Conservation (phyloP, 92 coral and sea anemone genomes). For the Paramuricea clavata region DNA sequence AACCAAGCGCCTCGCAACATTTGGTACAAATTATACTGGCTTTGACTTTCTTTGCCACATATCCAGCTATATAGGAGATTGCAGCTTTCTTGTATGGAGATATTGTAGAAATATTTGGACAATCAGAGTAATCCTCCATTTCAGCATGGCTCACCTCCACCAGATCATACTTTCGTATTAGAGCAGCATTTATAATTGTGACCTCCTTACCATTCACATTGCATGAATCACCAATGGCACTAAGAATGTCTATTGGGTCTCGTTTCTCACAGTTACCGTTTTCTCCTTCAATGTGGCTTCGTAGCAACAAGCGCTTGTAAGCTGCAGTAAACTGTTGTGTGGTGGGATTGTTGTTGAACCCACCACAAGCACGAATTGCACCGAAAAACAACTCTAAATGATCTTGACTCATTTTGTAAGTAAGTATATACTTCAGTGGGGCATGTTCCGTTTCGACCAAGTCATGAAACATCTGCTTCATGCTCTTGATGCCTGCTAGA, state of each 20-base stretch:
- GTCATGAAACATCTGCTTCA: neutral
- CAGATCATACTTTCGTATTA: constrained; percentile 8
- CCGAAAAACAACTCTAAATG: constrained; percentile 29
- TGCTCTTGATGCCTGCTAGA: neutral
- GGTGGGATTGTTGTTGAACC: constrained; percentile 23
- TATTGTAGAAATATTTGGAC: neutral
- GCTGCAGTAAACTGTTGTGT: constrained; percentile 34
- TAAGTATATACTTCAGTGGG: constrained; percentile 7
- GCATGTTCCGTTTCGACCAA: neutral
- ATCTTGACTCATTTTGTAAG: constrained; percentile 28
- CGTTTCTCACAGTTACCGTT: constrained; percentile 2
- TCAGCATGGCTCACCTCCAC: neutral
- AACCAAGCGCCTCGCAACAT: constrained; percentile 17
- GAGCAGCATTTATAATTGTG: neutral
- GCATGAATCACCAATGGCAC: neutral
- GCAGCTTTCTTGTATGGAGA: constrained; percentile 17
- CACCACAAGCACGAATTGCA: constrained; percentile 7
- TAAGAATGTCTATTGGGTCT: constrained; percentile 15
- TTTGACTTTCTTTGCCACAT: neutral
- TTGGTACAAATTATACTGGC: neutral
- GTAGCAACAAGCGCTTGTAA: neutral
- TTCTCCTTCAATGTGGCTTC: constrained; percentile 16
- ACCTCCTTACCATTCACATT: neutral
- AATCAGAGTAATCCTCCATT: neutral
- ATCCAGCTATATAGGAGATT: constrained; percentile 2